Conservation (phyloP, 2,888 invertebrate genomes). For the Microctonus brassicae region DNA sequence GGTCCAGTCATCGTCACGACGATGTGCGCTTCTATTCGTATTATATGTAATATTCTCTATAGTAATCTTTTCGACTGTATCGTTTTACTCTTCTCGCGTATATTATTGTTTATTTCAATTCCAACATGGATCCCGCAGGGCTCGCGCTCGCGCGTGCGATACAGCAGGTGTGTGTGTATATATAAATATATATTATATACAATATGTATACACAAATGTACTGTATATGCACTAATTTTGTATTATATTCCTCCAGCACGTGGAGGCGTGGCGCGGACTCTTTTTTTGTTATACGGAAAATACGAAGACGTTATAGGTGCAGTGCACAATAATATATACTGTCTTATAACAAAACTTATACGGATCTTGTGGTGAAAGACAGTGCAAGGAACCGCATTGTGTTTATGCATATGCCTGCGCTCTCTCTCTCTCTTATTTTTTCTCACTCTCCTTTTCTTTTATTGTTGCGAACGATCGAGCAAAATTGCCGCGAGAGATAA, state of each 20-base stretch:
- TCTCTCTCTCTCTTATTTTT: not conserved
- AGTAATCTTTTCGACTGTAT: constrained; percentile 29
- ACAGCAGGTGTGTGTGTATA: constrained; percentile 59
- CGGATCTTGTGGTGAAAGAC: constrained; percentile 8
- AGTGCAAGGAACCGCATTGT: not conserved
- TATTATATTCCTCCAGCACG: not conserved
- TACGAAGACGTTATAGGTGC: constrained; percentile 53
- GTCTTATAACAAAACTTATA: constrained; percentile 10
- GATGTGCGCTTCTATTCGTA: too few relatives aligned
- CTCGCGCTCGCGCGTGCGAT: constrained; percentile 24
- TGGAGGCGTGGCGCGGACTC: constrained; percentile 61
- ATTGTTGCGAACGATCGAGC: not conserved
- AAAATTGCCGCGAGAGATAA: constrained; percentile 6
- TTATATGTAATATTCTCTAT: too few relatives aligned
- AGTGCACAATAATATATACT: not conserved
- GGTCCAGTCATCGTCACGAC: constrained; percentile 29
- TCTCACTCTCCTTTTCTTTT: not conserved
- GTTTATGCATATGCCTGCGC: not conserved
- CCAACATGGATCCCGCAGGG: constrained; percentile 30
- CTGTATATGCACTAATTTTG: not conserved
- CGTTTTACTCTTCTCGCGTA: not conserved
- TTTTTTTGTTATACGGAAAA: constrained; percentile 57
- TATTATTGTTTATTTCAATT: constrained; percentile 24
- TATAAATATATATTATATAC: constrained; percentile 32
- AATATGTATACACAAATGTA: too few relatives aligned